Evolutionary conservation across 2,113 vertebrate genomes (phyloP).

Genomic region (Neomonachus schauinslandi): DNA sequence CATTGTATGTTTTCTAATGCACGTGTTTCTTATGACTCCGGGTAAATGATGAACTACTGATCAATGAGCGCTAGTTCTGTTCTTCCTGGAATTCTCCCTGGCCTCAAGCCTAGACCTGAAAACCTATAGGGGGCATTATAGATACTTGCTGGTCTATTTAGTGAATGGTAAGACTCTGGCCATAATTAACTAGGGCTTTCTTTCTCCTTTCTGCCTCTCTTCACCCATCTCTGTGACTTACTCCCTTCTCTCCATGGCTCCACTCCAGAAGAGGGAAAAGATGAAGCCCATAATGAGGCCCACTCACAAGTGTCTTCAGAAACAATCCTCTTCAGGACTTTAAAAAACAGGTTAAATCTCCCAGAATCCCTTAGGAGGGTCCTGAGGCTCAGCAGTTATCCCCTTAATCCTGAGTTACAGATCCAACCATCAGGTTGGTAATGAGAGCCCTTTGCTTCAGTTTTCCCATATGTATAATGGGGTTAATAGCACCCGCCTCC

Average conservation of each 20-base stretch:
- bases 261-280: not conserved
- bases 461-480: slow-evolving; percentile 41
- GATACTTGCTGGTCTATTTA: not conserved
- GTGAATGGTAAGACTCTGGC: not conserved
- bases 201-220: not conserved
- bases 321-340: not conserved
- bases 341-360: not conserved
- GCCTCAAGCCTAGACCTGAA: not conserved
- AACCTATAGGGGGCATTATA: not conserved
- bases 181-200: not conserved
- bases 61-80: not conserved
- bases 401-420: not conserved
- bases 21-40: not conserved
- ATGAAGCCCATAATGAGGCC: not conserved
- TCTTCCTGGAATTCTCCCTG: not conserved
- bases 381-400: not conserved
- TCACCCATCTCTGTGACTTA: not conserved
- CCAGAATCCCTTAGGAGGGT: not conserved
- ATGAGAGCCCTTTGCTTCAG: not conserved
- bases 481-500: not conserved
- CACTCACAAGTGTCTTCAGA: not conserved
- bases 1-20: not conserved
- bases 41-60: not conserved
- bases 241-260: not conserved
- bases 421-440: slow-evolving; percentile 30